These are phyloP conservation scores for Calidris pygmaea DNA, from an alignment of 2,113 vertebrate genomes.

Conservation along the genomic window DNA sequence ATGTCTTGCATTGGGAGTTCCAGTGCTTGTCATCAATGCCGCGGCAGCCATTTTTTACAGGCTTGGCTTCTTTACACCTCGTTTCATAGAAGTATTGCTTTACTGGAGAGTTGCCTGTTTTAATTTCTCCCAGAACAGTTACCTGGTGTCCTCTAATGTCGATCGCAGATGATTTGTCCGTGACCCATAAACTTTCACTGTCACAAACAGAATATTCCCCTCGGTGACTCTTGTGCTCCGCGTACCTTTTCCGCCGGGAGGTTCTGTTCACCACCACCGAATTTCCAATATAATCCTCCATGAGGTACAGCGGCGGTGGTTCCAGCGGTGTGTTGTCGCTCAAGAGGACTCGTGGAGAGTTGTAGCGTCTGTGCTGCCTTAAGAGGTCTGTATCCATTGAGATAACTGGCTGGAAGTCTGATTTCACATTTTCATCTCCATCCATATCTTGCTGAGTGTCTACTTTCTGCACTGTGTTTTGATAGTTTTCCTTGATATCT, in stretches of 20 bases:
- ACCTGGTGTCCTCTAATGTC: slow-evolving; percentile 88
- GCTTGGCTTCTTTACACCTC: slow-evolving; percentile 83
- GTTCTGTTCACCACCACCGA: slow-evolving; percentile 81
- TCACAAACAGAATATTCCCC: slow-evolving; percentile 97
- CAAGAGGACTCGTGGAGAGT: slow-evolving; percentile 90
- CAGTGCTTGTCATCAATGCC: slow-evolving; percentile 98
- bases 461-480: slow-evolving; percentile 58
- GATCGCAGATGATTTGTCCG: slow-evolving; percentile 88
- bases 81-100: slow-evolving; percentile 99
- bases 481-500: slow-evolving; percentile 71
- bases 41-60: slow-evolving; percentile 87
- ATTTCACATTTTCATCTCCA: slow-evolving; percentile 57
- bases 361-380: slow-evolving; percentile 89
- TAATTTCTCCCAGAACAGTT: slow-evolving; percentile 88
- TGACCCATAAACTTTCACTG: slow-evolving; percentile 94
- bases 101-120: slow-evolving; percentile 82
- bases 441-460: slow-evolving; percentile 51
- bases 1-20: slow-evolving; percentile 98
- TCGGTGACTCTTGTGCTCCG: slow-evolving; percentile 88
- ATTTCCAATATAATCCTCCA: slow-evolving; percentile 85
- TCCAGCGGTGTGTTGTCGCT: slow-evolving; percentile 88
- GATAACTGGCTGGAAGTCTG: slow-evolving; percentile 77
- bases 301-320: slow-evolving; percentile 88
- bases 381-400: slow-evolving; percentile 83
- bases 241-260: slow-evolving; percentile 83